A percentile compares a stretch with the other conserved stretches of the same genome.
phyloP scores from a whole-genome alignment of 2,888 invertebrate species.

The Eupithecia pulchellata region DNA sequence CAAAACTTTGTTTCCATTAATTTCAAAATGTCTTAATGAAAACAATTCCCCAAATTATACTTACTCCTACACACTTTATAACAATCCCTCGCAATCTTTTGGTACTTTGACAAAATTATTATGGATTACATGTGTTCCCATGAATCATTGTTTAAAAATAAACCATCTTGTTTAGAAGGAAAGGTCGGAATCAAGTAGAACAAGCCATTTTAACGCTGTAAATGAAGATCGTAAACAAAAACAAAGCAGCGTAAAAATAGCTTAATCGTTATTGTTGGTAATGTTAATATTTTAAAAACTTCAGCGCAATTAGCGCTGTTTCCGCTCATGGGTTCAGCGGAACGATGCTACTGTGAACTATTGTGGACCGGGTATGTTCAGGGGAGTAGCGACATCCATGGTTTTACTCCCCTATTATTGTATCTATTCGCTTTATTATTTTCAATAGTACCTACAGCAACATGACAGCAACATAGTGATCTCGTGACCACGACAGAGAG shows the following conservation, averaged over 20 bases:
- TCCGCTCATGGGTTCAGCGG: constrained; percentile 60
- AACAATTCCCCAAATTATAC: neutral
- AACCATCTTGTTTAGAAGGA: neutral
- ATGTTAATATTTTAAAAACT: constrained; percentile 61
- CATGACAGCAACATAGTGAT: too few relatives aligned
- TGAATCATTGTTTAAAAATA: neutral
- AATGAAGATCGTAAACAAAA: constrained; percentile 29
- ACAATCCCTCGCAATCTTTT: neutral
- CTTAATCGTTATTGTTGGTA: constrained; percentile 48
- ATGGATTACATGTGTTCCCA: neutral
- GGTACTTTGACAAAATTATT: neutral
- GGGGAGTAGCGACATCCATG: constrained; percentile 18
- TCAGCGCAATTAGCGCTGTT: constrained; percentile 61
- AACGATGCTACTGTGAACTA: constrained; percentile 42
- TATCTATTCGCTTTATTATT: too few relatives aligned
- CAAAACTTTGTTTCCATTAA: too few relatives aligned
- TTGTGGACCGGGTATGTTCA: neutral
- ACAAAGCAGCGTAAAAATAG: constrained; percentile 36
- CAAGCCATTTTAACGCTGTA: constrained; percentile 8
- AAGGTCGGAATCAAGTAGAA: neutral
- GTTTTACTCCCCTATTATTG: neutral
- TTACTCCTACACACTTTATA: neutral
- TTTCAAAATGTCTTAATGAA: neutral
- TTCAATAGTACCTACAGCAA: too few relatives aligned
- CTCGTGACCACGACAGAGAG: too few relatives aligned